Conservation (phyloP, 1,140 invertebrate species). For the Drosophila malerkotliana region DNA sequence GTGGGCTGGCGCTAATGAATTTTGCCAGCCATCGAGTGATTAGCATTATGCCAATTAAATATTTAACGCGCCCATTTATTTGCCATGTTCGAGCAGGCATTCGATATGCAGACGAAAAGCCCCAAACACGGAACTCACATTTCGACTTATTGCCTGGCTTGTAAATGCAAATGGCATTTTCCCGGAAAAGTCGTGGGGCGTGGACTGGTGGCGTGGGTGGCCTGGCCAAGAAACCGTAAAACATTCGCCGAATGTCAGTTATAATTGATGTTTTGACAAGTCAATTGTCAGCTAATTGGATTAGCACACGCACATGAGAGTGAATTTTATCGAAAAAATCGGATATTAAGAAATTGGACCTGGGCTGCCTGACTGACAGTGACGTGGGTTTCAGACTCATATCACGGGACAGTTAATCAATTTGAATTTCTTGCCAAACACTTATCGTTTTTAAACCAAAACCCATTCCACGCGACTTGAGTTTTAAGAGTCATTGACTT, state of each 20-base stretch:
- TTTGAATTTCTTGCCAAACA: neutral
- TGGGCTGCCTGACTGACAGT: slow-evolving; percentile 23
- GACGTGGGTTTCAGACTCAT: slow-evolving; percentile 8
- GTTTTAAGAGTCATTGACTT: neutral
- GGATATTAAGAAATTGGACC: slow-evolving; percentile 31
- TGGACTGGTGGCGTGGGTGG: neutral
- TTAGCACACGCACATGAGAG: slow-evolving; percentile 5
- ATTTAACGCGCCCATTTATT: slow-evolving; percentile 73
- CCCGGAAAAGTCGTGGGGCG: slow-evolving; percentile 1
- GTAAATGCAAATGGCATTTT: slow-evolving; percentile 65
- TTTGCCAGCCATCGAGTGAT: slow-evolving; percentile 71
- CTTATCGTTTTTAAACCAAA: neutral
- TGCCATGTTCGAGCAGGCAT: slow-evolving; percentile 49
- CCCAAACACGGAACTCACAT: slow-evolving; percentile 57
- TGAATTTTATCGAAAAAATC: slow-evolving; percentile 7
- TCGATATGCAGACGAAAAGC: slow-evolving; percentile 49
- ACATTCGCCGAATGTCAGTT: slow-evolving; percentile 53
- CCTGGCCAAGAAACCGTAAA: slow-evolving; percentile 17
- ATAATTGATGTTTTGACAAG: slow-evolving; percentile 77
- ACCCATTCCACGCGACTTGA: neutral
- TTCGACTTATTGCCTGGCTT: slow-evolving; percentile 51
- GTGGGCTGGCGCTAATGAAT: slow-evolving; percentile 62
- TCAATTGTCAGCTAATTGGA: slow-evolving; percentile 76
- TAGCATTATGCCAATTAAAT: slow-evolving; percentile 73
- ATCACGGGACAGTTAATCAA: slow-evolving; percentile 11